Conservation (phyloP, 2,113 vertebrate species). For the Hemicordylus capensis region DNA sequence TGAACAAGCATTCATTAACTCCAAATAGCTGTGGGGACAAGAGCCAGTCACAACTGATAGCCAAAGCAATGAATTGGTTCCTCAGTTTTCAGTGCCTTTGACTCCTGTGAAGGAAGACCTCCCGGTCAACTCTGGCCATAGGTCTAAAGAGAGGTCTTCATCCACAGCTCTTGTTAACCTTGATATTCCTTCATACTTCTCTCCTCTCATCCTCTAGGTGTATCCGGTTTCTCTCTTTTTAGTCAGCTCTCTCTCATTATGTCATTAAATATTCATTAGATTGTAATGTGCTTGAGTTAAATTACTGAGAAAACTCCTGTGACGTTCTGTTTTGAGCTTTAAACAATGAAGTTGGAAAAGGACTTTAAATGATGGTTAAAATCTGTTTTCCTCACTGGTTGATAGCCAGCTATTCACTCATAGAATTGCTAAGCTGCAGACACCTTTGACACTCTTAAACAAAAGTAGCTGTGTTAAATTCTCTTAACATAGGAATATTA, state of each 20-base stretch:
- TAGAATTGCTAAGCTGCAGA: slow-evolving; percentile 11
- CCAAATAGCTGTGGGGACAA: too few species aligned
- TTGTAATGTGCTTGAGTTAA: slow-evolving; percentile 44
- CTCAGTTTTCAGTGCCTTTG: too few species aligned
- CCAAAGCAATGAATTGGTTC: too few species aligned
- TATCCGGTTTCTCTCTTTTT: slow-evolving; percentile 16
- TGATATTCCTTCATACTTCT: not conserved
- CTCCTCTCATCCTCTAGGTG: not conserved
- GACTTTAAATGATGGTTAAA: slow-evolving; percentile 11
- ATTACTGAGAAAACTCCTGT: slow-evolving; percentile 43
- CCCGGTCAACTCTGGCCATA: too few species aligned
- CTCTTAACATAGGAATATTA: not conserved
- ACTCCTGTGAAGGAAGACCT: too few species aligned
- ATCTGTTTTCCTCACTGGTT: not conserved
- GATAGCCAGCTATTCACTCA: slow-evolving; percentile 1
- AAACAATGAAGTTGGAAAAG: slow-evolving; percentile 37
- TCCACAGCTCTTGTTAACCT: not conserved
- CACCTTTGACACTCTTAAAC: not conserved
- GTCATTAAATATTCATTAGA: slow-evolving; percentile 58
- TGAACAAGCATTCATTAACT: too few species aligned
- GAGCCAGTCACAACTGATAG: too few species aligned
- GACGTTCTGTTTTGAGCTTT: slow-evolving; percentile 50
- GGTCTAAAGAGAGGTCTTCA: not conserved
- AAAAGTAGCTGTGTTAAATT: accelerated
- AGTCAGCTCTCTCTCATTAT: slow-evolving; percentile 28